Conservation (phyloP, 2,797 vertebrate species). For the Neoniphon sammara region DNA sequence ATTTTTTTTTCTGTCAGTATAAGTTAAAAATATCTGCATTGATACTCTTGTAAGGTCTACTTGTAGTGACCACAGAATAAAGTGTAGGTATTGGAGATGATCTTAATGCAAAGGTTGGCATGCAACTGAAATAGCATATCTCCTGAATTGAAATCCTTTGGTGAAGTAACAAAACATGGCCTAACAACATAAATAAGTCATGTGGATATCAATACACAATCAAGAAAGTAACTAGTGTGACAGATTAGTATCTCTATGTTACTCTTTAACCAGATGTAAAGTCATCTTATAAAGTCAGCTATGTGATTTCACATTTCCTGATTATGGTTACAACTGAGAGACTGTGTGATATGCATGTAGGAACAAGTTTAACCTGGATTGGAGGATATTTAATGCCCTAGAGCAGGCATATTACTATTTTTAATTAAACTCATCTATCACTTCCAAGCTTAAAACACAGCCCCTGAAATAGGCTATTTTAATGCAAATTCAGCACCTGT, state of each 20-base stretch:
- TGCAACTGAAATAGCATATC: constrained; percentile 35
- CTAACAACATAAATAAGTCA: constrained; percentile 29
- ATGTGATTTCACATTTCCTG: constrained; percentile 34
- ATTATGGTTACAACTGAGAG: constrained; percentile 61
- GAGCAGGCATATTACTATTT: constrained; percentile 23
- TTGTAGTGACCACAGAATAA: constrained; percentile 45
- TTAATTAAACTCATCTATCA: constrained; percentile 3
- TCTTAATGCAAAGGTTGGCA: constrained; percentile 46
- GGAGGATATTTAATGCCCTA: constrained; percentile 29
- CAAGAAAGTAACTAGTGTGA: constrained; percentile 9
- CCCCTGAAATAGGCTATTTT: no score
- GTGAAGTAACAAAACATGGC: constrained; percentile 31
- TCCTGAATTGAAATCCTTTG: constrained; percentile 40
- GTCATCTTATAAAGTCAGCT: constrained; percentile 58
- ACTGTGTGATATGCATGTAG: constrained; percentile 16
- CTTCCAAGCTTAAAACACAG: no score
- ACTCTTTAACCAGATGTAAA: constrained; percentile 41
- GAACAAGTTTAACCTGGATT: constrained; percentile 37
- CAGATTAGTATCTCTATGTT: constrained; percentile 32
- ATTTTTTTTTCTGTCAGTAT: constrained; percentile 50
- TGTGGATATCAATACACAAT: constrained; percentile 20
- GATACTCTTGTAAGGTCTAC: constrained; percentile 35
- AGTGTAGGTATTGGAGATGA: constrained; percentile 31
- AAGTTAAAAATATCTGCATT: constrained; percentile 24
- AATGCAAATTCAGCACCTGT: no score